Base-by-base conservation (phyloP, 2,888 invertebrate species). In the Andrena camellia region DNA sequence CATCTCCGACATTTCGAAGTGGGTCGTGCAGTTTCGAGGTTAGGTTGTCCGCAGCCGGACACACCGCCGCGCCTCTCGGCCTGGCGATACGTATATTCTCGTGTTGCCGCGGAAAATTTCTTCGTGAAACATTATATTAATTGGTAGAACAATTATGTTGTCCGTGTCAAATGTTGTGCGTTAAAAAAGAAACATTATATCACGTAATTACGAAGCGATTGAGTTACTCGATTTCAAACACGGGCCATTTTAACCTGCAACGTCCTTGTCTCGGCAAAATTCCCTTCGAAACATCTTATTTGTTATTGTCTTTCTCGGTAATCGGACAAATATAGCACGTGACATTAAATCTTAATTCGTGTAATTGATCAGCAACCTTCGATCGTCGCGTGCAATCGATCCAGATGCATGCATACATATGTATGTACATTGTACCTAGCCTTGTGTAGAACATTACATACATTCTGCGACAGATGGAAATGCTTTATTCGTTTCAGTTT, bases 1-100 rank as follows among this genome's bases (percentile, higher is more conserved):
- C 2, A 35, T 35, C 10, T 10, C 10, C 35, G 35, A 42, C 42
- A 42, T 42, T 57, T 69, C 66, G 54, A 78, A 85, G 85, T 85
- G 81, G 64, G 71, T 71, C 23, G 17, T n/a, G 8, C 52, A 52
- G 52, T 52, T 20, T 23, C 20, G 57, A 57, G 57, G 57, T 57
- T 57, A 57, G 26, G 57, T 57, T 57, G 52, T 52, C 52, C 10
- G 57, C 23, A 4, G 20, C 20, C 57, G 23, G 23, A 20, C 23
- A 57, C 23, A 23, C 26, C 23, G 69, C 63, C 17, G 23, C 23
- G 20, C 57, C 23, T 64, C 63, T 17, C 23, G 57, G 10, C 26
- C 23, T 57, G 57, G 23, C 57, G 10, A 23, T 26, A 57, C 26
- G 10, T 23, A 57, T 57, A 10, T 57, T 20, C 1, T 57, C 23